These are phyloP conservation scores for Paramormyrops hopkinsi DNA, from an alignment of 2,797 vertebrate genomes.

Conservation along the genomic window DNA sequence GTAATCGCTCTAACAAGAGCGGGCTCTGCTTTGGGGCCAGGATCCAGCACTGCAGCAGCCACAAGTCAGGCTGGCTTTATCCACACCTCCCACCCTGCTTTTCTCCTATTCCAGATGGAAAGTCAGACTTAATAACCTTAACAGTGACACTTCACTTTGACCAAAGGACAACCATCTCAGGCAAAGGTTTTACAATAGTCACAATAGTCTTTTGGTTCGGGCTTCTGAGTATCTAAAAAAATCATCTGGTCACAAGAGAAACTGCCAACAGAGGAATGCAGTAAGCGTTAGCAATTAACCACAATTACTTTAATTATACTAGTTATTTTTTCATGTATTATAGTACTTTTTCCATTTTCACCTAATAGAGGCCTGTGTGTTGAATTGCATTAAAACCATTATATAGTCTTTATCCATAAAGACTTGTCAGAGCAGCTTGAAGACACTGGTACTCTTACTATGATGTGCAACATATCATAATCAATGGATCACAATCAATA, in stretches of 20 bases:
- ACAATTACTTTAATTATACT: not conserved
- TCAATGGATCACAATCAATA: not conserved
- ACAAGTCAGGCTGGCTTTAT: not conserved
- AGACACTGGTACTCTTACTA: not conserved
- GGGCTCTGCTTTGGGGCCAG: not conserved
- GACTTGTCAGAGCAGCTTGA: not conserved
- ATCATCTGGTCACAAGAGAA: not conserved
- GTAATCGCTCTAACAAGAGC: not conserved
- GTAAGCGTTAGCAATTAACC: not conserved
- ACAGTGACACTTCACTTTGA: not conserved
- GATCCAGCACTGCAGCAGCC: not conserved
- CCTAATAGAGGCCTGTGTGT: not conserved
- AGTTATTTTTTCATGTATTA: not conserved
- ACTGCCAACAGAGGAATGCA: not conserved
- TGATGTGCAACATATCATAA: not conserved
- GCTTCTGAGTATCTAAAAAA: not conserved
- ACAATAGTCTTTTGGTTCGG: not conserved
- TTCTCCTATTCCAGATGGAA: not conserved
- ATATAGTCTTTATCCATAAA: not conserved
- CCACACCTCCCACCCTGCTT: not conserved
- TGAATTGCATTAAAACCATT: not conserved
- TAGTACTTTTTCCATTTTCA: not conserved
- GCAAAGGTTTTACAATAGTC: not conserved
- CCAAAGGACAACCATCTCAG: not conserved
- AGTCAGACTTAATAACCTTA: conserved; percentile 3